Conservation (phyloP, 2,888 invertebrate genomes). For the Lasioglossum villosulum region DNA sequence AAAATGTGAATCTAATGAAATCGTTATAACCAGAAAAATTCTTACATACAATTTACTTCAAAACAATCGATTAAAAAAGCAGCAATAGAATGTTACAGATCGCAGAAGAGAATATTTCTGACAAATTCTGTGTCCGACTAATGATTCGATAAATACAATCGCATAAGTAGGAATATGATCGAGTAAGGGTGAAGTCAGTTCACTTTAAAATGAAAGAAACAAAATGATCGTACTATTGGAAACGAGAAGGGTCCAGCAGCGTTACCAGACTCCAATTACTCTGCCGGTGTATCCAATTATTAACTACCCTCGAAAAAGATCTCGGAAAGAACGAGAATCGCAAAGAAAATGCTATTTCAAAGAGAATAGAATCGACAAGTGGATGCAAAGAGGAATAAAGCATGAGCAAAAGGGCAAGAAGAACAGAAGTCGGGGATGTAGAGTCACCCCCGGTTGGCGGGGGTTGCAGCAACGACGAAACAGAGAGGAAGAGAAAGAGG, state of each 20-base stretch:
- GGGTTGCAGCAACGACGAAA: constrained; percentile 37
- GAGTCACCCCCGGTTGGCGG: background rate
- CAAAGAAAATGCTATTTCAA: background rate
- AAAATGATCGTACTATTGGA: background rate
- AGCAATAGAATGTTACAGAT: too few relatives aligned
- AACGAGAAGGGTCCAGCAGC: background rate
- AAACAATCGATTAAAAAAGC: too few relatives aligned
- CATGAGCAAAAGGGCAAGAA: constrained; percentile 4
- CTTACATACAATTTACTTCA: background rate
- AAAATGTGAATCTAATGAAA: background rate
- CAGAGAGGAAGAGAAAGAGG: constrained; percentile 17
- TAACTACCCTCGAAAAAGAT: background rate
- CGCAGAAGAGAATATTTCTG: too few relatives aligned
- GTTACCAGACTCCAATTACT: background rate
- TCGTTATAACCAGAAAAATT: background rate
- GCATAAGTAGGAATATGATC: background rate
- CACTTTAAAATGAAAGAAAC: background rate
- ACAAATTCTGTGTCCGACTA: background rate
- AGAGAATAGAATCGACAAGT: constrained; percentile 41
- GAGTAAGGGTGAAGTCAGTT: background rate
- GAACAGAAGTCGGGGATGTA: background rate
- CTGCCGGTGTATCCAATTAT: background rate
- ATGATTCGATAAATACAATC: background rate
- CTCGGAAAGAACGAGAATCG: background rate
- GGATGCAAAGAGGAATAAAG: constrained; percentile 42